Conservation (phyloP, 1,140 invertebrate species). For the Musca domestica region DNA sequence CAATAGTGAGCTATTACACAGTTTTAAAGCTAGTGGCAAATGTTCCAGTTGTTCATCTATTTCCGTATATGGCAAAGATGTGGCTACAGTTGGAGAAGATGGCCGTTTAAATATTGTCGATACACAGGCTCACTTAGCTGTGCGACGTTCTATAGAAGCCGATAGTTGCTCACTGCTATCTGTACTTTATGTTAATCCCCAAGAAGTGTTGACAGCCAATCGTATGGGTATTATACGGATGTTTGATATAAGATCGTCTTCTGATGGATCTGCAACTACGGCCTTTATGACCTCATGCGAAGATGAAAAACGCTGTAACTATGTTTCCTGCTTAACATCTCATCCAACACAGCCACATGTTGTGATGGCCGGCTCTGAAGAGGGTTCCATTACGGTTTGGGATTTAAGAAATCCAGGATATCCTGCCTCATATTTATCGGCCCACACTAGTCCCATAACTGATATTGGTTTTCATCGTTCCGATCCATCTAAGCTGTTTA, state of each 20-base stretch:
- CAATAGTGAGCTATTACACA: slow-evolving; percentile 66
- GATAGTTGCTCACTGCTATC: slow-evolving; percentile 79
- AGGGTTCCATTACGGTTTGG: slow-evolving; percentile 81
- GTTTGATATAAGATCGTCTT: slow-evolving; percentile 72
- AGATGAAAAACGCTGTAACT: slow-evolving; percentile 61
- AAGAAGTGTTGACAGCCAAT: slow-evolving; percentile 78
- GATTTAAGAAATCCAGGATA: slow-evolving; percentile 78
- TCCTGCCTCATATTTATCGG: slow-evolving; percentile 76
- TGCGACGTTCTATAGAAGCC: slow-evolving; percentile 57
- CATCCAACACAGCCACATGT: slow-evolving; percentile 86
- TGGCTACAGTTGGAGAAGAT: slow-evolving; percentile 80
- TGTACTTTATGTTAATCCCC: slow-evolving; percentile 74
- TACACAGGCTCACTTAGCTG: slow-evolving; percentile 31
- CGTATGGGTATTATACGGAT: slow-evolving; percentile 82
- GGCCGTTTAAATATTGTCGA: slow-evolving; percentile 56
- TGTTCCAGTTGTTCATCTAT: slow-evolving; percentile 66
- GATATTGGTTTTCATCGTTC: slow-evolving; percentile 83
- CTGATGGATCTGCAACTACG: slow-evolving; percentile 61
- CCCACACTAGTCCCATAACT: slow-evolving; percentile 71
- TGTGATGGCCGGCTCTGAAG: slow-evolving; percentile 74
- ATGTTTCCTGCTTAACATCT: slow-evolving; percentile 70
- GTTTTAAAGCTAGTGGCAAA: slow-evolving; percentile 58
- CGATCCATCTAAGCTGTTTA: slow-evolving; percentile 78
- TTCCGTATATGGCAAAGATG: slow-evolving; percentile 68
- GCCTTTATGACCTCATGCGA: slow-evolving; percentile 67